Base-by-base conservation (phyloP, 2,888 invertebrate species). In the Ethmia dodecea region DNA sequence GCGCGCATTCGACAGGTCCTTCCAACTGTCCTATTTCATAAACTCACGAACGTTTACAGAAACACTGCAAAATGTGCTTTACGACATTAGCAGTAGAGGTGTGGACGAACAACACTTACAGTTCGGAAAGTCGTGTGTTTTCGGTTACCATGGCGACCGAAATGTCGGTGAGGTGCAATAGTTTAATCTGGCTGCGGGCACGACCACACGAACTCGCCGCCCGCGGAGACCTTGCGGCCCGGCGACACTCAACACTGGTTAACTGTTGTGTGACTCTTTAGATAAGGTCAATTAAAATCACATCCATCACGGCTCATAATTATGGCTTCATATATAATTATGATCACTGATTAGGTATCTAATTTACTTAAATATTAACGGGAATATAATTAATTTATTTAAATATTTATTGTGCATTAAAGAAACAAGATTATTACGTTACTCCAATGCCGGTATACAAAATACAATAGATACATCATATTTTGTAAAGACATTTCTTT, bases 61-160 rank as follows among this genome's bases (percentile, higher is more conserved):
- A 12, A 33, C 10, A 31, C n/a, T n/a, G n/a, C n/a, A n/a, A 11
- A 12, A 13, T 24, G 24, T 5, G 14, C 31, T 13, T 10, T 31
- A 31, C 9, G 1, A 2, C 20, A 3, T 13, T 18, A 24, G 24
- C 3, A 24, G 28, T 28, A 28, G n/a, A 11, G 26, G 20, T n/a
- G 6, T n/a, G 20, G 13, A 27, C n/a, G n/a, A n/a, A n/a, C n/a
- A n/a, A n/a, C n/a, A n/a, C n/a, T n/a, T 6, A 3, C n/a, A 16
- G 33, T 20, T n/a, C 13, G 33, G 14, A 18, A 20, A 27, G 58
- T 71, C 69, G 65, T 69, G 67, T 67, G 60, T 60, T 73, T 72
- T 76, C 56, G 67, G 79, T 79, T 67, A 57, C 75, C 70, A 78
- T 73, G 75, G 72, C 56, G 73, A 80, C 78, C 63, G 64, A 70